Conservation (phyloP, 2,888 invertebrate genomes). For the Xestia c-nigrum region DNA sequence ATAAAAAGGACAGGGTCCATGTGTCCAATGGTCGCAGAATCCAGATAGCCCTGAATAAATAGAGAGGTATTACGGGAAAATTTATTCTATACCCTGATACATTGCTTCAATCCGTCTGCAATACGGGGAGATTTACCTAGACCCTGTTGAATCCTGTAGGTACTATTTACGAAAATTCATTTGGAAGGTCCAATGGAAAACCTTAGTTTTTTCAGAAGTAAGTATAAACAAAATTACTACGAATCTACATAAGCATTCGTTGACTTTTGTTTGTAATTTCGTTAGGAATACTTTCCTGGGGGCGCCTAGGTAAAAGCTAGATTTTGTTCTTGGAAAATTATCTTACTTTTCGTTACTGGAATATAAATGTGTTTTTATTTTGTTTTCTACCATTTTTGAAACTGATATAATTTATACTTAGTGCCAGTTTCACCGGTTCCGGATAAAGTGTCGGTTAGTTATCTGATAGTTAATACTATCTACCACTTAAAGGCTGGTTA, state of each 20-base stretch:
- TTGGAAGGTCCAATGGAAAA: background rate
- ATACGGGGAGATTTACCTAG: constrained; percentile 43
- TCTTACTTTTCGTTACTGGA: constrained; percentile 7
- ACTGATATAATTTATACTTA: no score
- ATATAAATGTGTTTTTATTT: constrained; percentile 21
- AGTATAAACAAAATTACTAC: constrained; percentile 10
- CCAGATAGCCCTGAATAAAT: constrained; percentile 49
- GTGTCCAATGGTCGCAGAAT: constrained; percentile 36
- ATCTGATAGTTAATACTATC: no score
- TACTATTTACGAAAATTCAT: constrained; percentile 32
- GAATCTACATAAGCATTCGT: background rate
- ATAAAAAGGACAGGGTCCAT: constrained; percentile 18
- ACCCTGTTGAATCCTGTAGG: constrained; percentile 17
- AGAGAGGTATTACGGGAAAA: constrained; percentile 38
- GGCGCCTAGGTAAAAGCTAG: background rate
- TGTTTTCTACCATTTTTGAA: background rate
- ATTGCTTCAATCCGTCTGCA: constrained; percentile 45
- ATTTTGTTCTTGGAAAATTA: background rate
- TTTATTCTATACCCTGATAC: constrained; percentile 51
- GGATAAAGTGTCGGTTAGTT: no score
- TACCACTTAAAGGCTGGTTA: no score
- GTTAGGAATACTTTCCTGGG: background rate
- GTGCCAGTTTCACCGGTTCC: no score
- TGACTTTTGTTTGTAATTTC: constrained; percentile 7
- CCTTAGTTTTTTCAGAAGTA: background rate